Evolutionary conservation across 1,140 invertebrate genomes (phyloP).

Genomic region (Macrobrachium nipponense): DNA sequence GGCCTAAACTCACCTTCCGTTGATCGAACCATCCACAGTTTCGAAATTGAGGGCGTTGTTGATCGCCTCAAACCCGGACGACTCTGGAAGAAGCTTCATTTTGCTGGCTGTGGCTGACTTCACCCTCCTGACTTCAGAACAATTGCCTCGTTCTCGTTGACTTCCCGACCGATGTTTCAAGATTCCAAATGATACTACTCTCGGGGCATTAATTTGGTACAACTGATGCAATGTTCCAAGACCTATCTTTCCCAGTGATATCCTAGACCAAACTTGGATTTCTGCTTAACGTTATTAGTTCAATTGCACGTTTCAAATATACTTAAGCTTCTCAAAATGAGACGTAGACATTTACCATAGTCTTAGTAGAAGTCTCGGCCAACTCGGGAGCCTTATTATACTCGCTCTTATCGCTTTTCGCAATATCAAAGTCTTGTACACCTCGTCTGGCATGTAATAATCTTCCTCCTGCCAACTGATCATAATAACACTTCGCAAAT

Average conservation of each 20-base stretch:
- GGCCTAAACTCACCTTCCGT: slow-evolving; percentile 51
- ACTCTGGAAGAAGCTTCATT: slow-evolving; percentile 62
- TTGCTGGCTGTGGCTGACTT: neutral
- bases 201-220: too few relatives aligned
- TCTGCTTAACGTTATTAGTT: too few relatives aligned
- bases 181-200: neutral
- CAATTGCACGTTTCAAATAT: too few relatives aligned
- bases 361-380: neutral
- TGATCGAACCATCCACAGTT: slow-evolving; percentile 59
- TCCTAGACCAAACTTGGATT: too few relatives aligned
- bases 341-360: too few relatives aligned
- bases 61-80: slow-evolving; percentile 59
- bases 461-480: slow-evolving; percentile 27
- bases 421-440: slow-evolving; percentile 14
- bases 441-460: slow-evolving; percentile 33
- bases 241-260: too few relatives aligned
- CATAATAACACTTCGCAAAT: slow-evolving; percentile 29
- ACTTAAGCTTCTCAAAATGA: too few relatives aligned
- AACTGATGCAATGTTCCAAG: too few relatives aligned
- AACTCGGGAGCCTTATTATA: slow-evolving; percentile 10
- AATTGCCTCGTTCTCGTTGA: neutral
- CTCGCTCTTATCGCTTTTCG: neutral
- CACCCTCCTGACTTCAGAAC: neutral
- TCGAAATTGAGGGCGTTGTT: slow-evolving; percentile 59
- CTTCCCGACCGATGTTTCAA: neutral